Percentiles rank a stretch among this genome's conserved stretches.
Evolutionary conservation across 2,888 invertebrate genomes (phyloP).

Genomic region (Tridacna gigas): DNA sequence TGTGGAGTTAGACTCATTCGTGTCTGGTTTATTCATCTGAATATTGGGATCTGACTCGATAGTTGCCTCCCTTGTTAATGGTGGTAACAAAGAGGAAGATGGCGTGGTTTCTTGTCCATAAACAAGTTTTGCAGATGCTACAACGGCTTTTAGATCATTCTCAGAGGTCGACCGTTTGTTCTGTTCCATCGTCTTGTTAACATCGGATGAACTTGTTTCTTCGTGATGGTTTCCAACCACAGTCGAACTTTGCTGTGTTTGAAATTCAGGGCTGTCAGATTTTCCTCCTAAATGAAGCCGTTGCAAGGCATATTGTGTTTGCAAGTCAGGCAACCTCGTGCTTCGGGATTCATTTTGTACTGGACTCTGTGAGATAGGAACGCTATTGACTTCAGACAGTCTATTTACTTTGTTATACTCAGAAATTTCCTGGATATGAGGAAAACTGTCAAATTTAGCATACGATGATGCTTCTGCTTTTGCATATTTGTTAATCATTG

Average conservation of each 20-base stretch:
- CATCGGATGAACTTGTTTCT: neutral
- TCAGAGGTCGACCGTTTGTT: slow-evolving; percentile 32
- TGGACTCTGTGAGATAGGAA: neutral
- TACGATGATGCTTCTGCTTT: neutral
- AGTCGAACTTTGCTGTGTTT: neutral
- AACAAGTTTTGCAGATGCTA: slow-evolving; percentile 49
- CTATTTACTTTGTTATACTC: slow-evolving; percentile 26
- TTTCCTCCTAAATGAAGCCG: neutral
- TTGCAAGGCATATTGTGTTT: neutral
- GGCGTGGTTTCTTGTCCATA: neutral
- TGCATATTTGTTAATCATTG: slow-evolving; percentile 34
- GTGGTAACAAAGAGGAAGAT: neutral
- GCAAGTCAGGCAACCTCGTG: neutral
- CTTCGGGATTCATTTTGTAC: neutral
- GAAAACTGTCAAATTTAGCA: slow-evolving; percentile 43
- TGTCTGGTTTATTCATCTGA: neutral
- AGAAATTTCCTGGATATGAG: slow-evolving; percentile 45
- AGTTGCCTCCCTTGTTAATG: slow-evolving; percentile 6
- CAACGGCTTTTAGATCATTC: slow-evolving; percentile 46
- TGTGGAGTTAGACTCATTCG: neutral
- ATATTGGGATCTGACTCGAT: neutral
- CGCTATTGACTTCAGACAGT: neutral
- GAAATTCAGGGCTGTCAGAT: neutral
- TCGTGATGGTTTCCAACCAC: slow-evolving; percentile 2
- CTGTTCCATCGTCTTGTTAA: neutral